Percentiles rank a stretch among this genome's conserved stretches.
Evolutionary conservation across 2,888 invertebrate genomes (phyloP).

Genomic region (Rotaria sp.): DNA sequence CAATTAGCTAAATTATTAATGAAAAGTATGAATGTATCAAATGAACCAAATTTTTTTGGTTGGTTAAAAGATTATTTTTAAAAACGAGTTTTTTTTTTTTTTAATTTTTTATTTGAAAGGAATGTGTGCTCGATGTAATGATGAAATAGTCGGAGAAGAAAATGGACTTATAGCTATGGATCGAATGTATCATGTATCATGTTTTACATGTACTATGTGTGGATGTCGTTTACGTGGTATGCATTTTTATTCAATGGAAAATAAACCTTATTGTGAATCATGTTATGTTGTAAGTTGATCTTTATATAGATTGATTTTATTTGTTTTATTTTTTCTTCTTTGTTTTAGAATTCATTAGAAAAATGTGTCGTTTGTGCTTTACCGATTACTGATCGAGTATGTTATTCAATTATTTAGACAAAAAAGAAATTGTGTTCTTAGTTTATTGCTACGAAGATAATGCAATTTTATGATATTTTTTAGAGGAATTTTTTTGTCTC

Average conservation of each 20-base stretch:
- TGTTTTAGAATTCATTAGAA: conserved; percentile 76
- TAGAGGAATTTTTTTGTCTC: no score
- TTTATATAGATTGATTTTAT: conserved; percentile 1
- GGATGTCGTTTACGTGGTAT: conserved; percentile 76
- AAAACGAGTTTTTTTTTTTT: no score
- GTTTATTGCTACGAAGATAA: no score
- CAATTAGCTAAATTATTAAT: not conserved
- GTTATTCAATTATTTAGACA: conserved; percentile 41
- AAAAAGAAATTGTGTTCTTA: no score
- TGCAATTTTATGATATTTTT: no score
- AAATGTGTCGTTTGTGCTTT: conserved; percentile 91
- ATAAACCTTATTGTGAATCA: conserved; percentile 86
- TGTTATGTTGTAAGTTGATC: conserved; percentile 71
- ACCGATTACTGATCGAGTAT: conserved; percentile 77
- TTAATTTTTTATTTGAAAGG: conserved; percentile 56
- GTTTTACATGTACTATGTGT: conserved; percentile 84
- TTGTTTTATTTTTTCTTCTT: conserved; percentile 31
- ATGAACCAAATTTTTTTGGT: not conserved
- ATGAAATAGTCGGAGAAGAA: conserved; percentile 82
- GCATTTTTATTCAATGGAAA: conserved; percentile 84
- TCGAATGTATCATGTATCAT: conserved; percentile 84
- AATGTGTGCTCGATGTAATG: conserved; percentile 81
- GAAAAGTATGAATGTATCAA: not conserved
- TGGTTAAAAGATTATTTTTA: no score
- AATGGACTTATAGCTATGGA: conserved; percentile 97